Percentiles rank a stretch among this genome's conserved stretches.
These are phyloP conservation scores for Margaritifera margaritifera DNA, from an alignment of 2,888 invertebrate species.

Conservation along the genomic window DNA sequence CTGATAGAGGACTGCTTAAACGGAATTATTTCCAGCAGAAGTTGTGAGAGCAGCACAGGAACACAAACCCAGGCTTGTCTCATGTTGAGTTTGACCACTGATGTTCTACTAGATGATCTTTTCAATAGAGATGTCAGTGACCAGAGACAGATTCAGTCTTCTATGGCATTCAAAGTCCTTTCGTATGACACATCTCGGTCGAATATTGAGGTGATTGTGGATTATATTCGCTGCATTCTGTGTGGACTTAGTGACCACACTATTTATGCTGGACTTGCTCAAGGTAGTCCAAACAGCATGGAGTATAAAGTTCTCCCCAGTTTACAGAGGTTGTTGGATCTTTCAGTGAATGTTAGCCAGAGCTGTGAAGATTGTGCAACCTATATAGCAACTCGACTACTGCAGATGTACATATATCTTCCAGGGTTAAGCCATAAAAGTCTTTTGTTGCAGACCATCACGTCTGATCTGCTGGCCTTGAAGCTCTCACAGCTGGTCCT, in stretches of 20 bases:
- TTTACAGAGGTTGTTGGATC: constrained; percentile 40
- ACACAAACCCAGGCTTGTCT: constrained; percentile 17
- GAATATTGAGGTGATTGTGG: constrained; percentile 33
- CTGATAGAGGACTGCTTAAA: constrained; percentile 18
- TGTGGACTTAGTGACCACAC: constrained; percentile 5
- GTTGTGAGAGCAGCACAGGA: background rate
- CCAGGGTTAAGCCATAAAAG: constrained; percentile 40
- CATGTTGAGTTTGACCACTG: constrained; percentile 27
- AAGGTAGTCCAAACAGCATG: background rate
- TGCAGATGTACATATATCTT: constrained; percentile 42
- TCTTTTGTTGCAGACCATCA: constrained; percentile 40
- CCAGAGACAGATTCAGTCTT: constrained; percentile 28
- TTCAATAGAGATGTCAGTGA: constrained; percentile 30
- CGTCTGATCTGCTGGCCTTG: constrained; percentile 43
- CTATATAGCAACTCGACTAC: constrained; percentile 35
- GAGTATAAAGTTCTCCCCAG: constrained; percentile 16
- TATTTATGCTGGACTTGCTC: constrained; percentile 6
- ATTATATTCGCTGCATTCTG: constrained; percentile 30
- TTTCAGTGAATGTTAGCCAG: constrained; percentile 43
- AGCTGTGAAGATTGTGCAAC: constrained; percentile 45
- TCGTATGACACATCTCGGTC: constrained; percentile 30
- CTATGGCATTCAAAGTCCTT: constrained; percentile 35
- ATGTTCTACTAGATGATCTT: constrained; percentile 35
- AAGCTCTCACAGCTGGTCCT: constrained; percentile 42
- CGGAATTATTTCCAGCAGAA: background rate